These are phyloP conservation scores for Leuciscus waleckii DNA, from an alignment of 2,797 vertebrate species.

Conservation along the genomic window DNA sequence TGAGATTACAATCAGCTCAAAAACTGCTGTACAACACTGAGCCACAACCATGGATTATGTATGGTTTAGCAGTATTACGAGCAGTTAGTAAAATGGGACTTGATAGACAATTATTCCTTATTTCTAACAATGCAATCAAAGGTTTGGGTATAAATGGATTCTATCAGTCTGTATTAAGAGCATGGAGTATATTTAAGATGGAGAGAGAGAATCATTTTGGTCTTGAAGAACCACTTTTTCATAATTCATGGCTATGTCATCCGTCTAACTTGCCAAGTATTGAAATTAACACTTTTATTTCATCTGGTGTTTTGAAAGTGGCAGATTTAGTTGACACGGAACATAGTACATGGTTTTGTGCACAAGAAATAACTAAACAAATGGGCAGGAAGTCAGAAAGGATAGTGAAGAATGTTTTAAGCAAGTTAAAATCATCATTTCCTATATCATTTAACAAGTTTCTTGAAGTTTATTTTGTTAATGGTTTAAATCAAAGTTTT, in stretches of 20 bases:
- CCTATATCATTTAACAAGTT: neutral
- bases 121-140: neutral
- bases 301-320: neutral
- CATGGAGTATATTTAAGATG: neutral
- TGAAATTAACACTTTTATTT: neutral
- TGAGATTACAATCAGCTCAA: neutral
- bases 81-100: neutral
- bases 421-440: too few relatives aligned
- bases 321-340: neutral
- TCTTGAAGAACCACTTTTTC: neutral
- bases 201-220: neutral
- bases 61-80: neutral
- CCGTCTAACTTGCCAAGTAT: neutral
- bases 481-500: too few relatives aligned
- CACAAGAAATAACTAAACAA: neutral
- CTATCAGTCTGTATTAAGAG: neutral
- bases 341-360: neutral
- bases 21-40: conserved; percentile 13
- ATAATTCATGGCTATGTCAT: neutral
- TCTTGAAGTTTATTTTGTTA: too few relatives aligned
- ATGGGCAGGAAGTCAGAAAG: neutral
- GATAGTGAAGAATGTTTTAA: neutral
- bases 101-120: neutral
- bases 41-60: neutral
- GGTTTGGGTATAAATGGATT: neutral